phyloP scores from a whole-genome alignment of 2,797 vertebrate species.

The Sarcoramphus papa region DNA sequence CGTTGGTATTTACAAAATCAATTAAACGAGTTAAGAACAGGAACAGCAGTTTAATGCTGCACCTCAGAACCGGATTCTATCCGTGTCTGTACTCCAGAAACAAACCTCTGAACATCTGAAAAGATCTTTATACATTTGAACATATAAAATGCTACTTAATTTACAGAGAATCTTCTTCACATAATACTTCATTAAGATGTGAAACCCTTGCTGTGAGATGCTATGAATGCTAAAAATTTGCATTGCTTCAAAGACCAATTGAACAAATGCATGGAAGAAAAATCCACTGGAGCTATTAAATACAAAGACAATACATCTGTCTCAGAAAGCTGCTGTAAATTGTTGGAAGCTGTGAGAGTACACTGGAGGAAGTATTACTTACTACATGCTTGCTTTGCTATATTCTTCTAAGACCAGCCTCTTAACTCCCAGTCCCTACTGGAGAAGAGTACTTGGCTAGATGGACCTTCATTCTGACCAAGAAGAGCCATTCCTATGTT shows the following conservation, averaged over 20 bases:
- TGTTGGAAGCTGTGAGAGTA: background rate
- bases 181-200: background rate
- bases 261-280: background rate
- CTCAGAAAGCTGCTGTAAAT: background rate
- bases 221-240: background rate
- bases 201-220: slow-evolving; percentile 3
- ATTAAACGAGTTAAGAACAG: background rate
- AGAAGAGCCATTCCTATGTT: background rate
- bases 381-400: background rate
- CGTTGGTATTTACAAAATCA: background rate
- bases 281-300: background rate
- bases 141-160: background rate
- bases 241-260: background rate
- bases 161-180: background rate
- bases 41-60: background rate
- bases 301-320: slow-evolving; percentile 5
- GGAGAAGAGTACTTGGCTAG: background rate
- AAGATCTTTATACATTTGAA: background rate
- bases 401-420: background rate
- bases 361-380: background rate
- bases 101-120: background rate
- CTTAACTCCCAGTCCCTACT: background rate
- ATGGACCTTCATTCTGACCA: background rate
- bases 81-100: background rate
- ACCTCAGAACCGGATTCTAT: background rate